Conservation (phyloP, 2,113 vertebrate genomes). For the Seriola dumerili region DNA sequence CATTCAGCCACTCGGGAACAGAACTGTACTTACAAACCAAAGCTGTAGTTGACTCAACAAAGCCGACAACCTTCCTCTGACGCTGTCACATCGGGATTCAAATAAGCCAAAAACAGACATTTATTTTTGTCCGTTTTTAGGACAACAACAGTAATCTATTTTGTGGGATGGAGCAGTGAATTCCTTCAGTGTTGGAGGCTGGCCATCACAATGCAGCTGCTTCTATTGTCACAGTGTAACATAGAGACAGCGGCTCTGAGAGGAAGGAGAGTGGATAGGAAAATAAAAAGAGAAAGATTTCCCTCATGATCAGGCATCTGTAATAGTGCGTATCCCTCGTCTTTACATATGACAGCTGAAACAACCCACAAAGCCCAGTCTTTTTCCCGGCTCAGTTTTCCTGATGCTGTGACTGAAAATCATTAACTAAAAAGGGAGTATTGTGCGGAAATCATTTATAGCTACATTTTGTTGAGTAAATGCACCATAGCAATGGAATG, state of each 20-base stretch:
- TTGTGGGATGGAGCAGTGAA: slow-evolving; percentile 19
- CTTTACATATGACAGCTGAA: slow-evolving; percentile 19
- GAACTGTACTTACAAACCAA: not conserved
- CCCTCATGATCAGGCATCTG: slow-evolving; percentile 21
- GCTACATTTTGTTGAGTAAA: slow-evolving; percentile 59
- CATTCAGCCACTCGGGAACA: not conserved
- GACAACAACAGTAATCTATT: slow-evolving; percentile 34
- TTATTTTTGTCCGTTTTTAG: slow-evolving; percentile 15
- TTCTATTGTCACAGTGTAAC: slow-evolving; percentile 24
- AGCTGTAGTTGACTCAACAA: slow-evolving; percentile 1
- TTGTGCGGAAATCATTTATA: slow-evolving; percentile 56
- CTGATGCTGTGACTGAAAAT: slow-evolving; percentile 46
- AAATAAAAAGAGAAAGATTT: slow-evolving; percentile 46
- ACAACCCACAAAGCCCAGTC: slow-evolving; percentile 30
- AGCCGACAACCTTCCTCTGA: slow-evolving; percentile 24
- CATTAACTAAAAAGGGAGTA: slow-evolving; percentile 62
- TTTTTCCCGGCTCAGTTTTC: slow-evolving; percentile 30
- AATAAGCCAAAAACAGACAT: slow-evolving; percentile 15
- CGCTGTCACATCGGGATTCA: slow-evolving; percentile 18
- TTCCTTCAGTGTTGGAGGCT: slow-evolving; percentile 31
- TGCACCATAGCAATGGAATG: slow-evolving; percentile 47
- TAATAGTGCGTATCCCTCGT: slow-evolving; percentile 30
- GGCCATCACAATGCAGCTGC: slow-evolving; percentile 48
- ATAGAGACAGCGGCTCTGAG: not conserved
- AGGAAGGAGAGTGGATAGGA: not conserved